Percentiles rank a stretch among this genome's conserved stretches.
phyloP scores from a whole-genome alignment of 2,888 invertebrate species.

The Tiliacea aurago region DNA sequence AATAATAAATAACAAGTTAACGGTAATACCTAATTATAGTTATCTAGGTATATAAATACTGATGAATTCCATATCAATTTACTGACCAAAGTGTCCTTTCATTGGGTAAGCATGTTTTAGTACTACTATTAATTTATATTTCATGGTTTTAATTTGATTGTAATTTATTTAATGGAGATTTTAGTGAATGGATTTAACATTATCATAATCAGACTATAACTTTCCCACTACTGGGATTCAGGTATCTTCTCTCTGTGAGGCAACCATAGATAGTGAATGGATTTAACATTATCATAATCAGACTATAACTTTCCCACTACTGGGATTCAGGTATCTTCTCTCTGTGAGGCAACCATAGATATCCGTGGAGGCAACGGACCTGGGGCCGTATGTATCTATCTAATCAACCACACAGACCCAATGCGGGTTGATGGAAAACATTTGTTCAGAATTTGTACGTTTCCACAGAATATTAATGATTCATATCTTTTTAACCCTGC shows the following conservation, averaged over 20 bases:
- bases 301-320: background rate
- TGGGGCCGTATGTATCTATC: background rate
- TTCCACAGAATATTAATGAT: background rate
- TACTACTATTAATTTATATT: background rate
- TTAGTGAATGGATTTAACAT: background rate
- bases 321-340: background rate
- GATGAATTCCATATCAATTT: constrained; percentile 21
- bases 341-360: background rate
- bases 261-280: too few relatives aligned
- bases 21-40: constrained; percentile 16
- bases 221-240: background rate
- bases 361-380: too few relatives aligned
- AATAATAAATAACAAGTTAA: constrained; percentile 34
- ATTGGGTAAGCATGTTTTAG: constrained; percentile 38
- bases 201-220: background rate
- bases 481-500: background rate
- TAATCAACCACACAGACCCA: background rate
- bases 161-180: background rate
- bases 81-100: background rate
- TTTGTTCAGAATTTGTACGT: background rate
- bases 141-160: constrained; percentile 1
- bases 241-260: background rate
- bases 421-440: background rate
- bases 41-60: constrained; percentile 28
- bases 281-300: background rate